These are phyloP conservation scores for Drosophila funebris DNA, from an alignment of 1,140 invertebrate genomes.

Conservation along the genomic window DNA sequence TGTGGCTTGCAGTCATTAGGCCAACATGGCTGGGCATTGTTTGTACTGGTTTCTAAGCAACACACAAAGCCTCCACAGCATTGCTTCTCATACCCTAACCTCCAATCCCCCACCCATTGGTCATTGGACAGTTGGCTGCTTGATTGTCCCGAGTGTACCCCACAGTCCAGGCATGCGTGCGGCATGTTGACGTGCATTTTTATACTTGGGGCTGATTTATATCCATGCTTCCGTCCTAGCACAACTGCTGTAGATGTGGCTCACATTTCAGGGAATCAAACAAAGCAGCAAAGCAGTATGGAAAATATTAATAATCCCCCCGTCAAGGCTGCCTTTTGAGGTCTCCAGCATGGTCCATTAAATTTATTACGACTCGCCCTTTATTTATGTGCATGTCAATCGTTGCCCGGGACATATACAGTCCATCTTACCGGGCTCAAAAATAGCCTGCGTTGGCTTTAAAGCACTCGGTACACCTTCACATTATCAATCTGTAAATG, in stretches of 20 bases:
- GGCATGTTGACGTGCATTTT: conserved; percentile 70
- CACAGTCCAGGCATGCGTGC: conserved; percentile 39
- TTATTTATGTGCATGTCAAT: conserved; percentile 55
- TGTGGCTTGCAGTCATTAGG: conserved; percentile 76
- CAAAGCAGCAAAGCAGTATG: conserved; percentile 68
- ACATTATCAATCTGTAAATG: conserved; percentile 37
- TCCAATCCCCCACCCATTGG: conserved; percentile 3
- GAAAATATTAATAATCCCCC: conserved; percentile 75
- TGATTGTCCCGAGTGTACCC: conserved; percentile 18
- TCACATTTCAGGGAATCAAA: conserved; percentile 72
- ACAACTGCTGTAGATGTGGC: conserved; percentile 15
- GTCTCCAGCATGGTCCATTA: background rate
- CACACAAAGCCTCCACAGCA: background rate
- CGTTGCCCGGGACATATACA: background rate
- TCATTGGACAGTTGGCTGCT: conserved; percentile 34
- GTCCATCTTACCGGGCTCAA: too few relatives aligned
- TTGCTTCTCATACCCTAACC: background rate
- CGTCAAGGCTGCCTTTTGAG: conserved; percentile 10
- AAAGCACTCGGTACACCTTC: conserved; percentile 27
- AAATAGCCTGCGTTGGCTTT: conserved; percentile 9
- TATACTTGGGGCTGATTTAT: conserved; percentile 69
- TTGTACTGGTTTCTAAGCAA: conserved; percentile 30
- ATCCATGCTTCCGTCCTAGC: conserved; percentile 35
- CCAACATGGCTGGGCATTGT: conserved; percentile 58
- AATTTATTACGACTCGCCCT: conserved; percentile 45